A percentile compares a stretch with the other conserved stretches of the same genome.
phyloP scores from a whole-genome alignment of 2,797 vertebrate genomes.

The Rallus crepitans region DNA sequence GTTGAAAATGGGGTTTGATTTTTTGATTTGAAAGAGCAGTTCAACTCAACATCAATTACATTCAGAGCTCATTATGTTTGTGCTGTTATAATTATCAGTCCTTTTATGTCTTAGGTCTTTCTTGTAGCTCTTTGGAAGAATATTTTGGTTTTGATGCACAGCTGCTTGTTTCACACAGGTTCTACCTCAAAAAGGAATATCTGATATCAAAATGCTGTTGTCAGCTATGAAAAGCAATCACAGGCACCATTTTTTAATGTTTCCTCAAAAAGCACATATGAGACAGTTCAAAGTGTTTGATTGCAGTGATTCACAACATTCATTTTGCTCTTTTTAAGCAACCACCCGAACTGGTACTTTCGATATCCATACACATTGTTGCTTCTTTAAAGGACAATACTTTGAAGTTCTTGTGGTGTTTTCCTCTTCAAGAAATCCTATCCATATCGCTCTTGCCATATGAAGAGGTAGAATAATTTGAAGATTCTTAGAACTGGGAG shows the following conservation, averaged over 20 bases:
- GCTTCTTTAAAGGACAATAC: not conserved
- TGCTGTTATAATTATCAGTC: conserved; percentile 54
- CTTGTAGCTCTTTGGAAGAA: conserved; percentile 45
- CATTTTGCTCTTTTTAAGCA: not conserved
- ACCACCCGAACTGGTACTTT: not conserved
- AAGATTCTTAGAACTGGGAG: not conserved
- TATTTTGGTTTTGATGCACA: conserved; percentile 48
- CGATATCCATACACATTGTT: not conserved
- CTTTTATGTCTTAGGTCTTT: conserved; percentile 60
- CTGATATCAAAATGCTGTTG: conserved; percentile 5
- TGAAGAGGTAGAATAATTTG: not conserved
- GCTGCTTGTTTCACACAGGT: conserved; percentile 55
- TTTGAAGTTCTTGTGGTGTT: not conserved
- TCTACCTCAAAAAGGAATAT: conserved; percentile 28
- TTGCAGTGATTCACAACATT: not conserved
- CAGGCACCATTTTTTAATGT: not conserved
- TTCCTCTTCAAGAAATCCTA: not conserved
- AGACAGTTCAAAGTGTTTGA: conserved; percentile 32
- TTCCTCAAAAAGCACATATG: not conserved
- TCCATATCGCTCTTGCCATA: not conserved
- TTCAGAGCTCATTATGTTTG: conserved; percentile 33
- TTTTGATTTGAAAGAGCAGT: conserved; percentile 28
- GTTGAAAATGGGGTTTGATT: conserved; percentile 6
- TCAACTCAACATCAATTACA: conserved; percentile 36
- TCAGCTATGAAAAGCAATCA: conserved; percentile 4